These are phyloP conservation scores for Carterocephalus palaemon DNA, from an alignment of 2,888 invertebrate species.

Conservation along the genomic window DNA sequence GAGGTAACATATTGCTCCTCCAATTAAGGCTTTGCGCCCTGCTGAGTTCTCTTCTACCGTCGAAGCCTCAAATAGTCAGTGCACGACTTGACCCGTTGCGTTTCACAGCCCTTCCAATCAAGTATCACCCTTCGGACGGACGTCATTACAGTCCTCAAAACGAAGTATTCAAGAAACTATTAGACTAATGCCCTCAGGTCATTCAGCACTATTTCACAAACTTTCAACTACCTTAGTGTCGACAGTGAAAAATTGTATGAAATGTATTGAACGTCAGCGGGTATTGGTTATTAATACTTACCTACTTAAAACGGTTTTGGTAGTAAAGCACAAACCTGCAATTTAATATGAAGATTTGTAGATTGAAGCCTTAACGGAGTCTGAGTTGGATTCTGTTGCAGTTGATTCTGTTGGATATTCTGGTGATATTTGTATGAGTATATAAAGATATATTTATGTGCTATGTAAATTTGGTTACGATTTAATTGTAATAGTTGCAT, in stretches of 20 bases:
- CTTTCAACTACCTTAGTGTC: constrained; percentile 52
- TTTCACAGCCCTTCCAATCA: constrained; percentile 26
- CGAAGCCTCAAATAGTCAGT: constrained; percentile 62
- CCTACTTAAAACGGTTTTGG: constrained; percentile 10
- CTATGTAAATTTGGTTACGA: too few species aligned
- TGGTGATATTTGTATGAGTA: too few species aligned
- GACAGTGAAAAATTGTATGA: constrained; percentile 60
- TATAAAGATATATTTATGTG: too few species aligned
- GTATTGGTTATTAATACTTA: constrained; percentile 16
- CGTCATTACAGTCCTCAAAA: constrained; percentile 31
- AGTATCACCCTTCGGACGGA: constrained; percentile 34
- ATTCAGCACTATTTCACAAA: constrained; percentile 58
- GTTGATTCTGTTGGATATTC: too few species aligned
- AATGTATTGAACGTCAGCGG: constrained; percentile 25
- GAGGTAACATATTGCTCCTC: constrained; percentile 71
- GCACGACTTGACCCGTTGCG: constrained; percentile 63
- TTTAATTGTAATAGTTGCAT: too few species aligned
- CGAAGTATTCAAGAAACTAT: constrained; percentile 55
- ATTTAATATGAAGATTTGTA: background rate
- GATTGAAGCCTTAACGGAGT: too few species aligned
- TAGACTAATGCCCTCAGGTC: constrained; percentile 59
- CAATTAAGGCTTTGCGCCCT: constrained; percentile 74
- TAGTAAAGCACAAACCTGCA: background rate
- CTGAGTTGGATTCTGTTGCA: too few species aligned
- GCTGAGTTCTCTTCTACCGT: constrained; percentile 65